Conservation (phyloP, 2,888 invertebrate genomes). For the Opisthograptis luteolata region DNA sequence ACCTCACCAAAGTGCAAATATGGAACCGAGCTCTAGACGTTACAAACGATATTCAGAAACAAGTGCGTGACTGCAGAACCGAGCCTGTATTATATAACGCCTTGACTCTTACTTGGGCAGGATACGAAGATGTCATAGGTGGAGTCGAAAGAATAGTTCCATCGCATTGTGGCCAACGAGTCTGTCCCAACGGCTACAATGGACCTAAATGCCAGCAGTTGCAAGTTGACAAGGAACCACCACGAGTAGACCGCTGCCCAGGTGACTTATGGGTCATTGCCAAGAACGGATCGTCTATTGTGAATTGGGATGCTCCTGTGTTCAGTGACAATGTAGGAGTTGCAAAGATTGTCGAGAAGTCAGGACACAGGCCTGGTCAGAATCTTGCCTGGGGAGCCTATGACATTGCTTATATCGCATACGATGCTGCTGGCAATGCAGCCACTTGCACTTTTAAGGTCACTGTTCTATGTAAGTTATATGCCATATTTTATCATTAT, state of each 20-base stretch:
- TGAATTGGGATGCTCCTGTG: slow-evolving; percentile 95
- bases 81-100: slow-evolving; percentile 95
- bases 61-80: slow-evolving; percentile 96
- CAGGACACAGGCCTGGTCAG: slow-evolving; percentile 94
- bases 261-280: slow-evolving; percentile 97
- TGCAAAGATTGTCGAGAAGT: slow-evolving; percentile 91
- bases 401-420: slow-evolving; percentile 96
- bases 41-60: slow-evolving; percentile 96
- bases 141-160: slow-evolving; percentile 96
- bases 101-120: slow-evolving; percentile 95
- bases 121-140: slow-evolving; percentile 94
- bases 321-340: slow-evolving; percentile 96
- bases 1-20: slow-evolving; percentile 96
- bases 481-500: no score
- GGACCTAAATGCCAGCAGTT: slow-evolving; percentile 94
- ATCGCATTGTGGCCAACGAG: slow-evolving; percentile 95
- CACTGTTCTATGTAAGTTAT: slow-evolving; percentile 91
- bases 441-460: slow-evolving; percentile 96
- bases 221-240: slow-evolving; percentile 93
- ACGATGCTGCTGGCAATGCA: slow-evolving; percentile 95
- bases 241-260: slow-evolving; percentile 95
- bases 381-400: slow-evolving; percentile 96
- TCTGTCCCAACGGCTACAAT: slow-evolving; percentile 94
- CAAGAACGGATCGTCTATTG: slow-evolving; percentile 94
- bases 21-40: slow-evolving; percentile 97